Base-by-base conservation (phyloP, 2,113 vertebrate species). In the Brienomyrus longianalis region DNA sequence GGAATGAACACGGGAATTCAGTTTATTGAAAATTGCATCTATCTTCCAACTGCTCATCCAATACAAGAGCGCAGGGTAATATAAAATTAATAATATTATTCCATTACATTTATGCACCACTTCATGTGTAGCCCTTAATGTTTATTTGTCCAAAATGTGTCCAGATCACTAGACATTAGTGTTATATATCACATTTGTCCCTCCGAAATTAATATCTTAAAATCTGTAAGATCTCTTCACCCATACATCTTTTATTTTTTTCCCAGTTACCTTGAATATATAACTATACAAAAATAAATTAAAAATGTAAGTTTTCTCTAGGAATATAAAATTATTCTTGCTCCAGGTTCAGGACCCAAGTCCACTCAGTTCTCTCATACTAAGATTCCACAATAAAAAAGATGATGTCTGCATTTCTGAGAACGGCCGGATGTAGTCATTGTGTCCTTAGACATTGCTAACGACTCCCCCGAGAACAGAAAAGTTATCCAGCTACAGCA, bases 1-100 rank as follows among this genome's bases (percentile, higher is more conserved):
- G 87, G 86, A 95, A 88, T 56, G 23, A 6, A 92, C 19, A 45
- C 19, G 1, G 17, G 54, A 84, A 47, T 19, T 77, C 74, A 31
- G 31, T 77, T 35, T 17, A 77, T 77, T 19, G 5, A 77, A 39
- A 35, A 77, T 77, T 17, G 35, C 31, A 77, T 39, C 31, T 15
- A 17, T 17, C 10, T 77, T 13, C 56, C 56, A 62, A 62, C 56
- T 62, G 23, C 56, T 62, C 23, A n/a, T n/a, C 21, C 21, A 62
- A 62, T 23, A 62, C 56, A 62, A 62, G 56, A 62, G 8, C n/a
- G 23, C 7, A 62, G 56, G 74, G 31, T 39, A 13, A 39, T 77
- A 35, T 31, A 77, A 39, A 77, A 77, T 13, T 77, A 77, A 80
- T 77, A 77, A 80, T 43, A 80, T 39, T 43, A 80, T 21, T 80